Evolutionary conservation across 1,140 invertebrate genomes (phyloP), one percentile per base, ranked within the genome.

Genomic region (Nylanderia fulva): DNA sequence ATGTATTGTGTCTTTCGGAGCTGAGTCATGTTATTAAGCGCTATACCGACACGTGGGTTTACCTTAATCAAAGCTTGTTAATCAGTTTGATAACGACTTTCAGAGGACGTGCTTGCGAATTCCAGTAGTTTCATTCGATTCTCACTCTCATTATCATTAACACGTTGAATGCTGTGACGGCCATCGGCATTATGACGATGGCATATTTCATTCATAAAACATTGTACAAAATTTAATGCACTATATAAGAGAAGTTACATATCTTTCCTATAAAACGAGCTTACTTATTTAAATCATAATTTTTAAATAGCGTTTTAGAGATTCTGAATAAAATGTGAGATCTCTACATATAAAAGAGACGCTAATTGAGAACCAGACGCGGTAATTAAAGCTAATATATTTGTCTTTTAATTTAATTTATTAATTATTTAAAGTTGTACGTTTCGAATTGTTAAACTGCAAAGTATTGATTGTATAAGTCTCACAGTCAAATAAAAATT

Each of bases 71-170:
- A 82, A 75, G 84, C 84, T 84, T 86, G 89, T 90, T 90, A 90
- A 91, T 91, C 90, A 90, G 83, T 87, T 89, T 89, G 87, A 86
- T 91, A 91, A 90, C 84, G 89, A 89, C 85, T 90, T 91, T 76
- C 76, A 69, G 69, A 90, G 61, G 77, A 87, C 85, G 85, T 83
- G 83, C 71, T 89, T 77, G 86, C 85, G 89, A 90, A 90, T 90
- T 88, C 84, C 74, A 76, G 36, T 63, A 60, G 63, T 61, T 76
- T 58, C 60, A 52, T 64, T 61, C 68, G 52, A 66, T 76, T 75
- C 63, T 80, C 52, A n/a, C 33, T 66, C 68, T 79, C 69, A 63
- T 88, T 75, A 89, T 84, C 88, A 84, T 86, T 86, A 85, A 60
- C 68, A 64, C 48, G 85, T 88, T 84, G 52, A 82, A 82, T 42